Percentiles rank a stretch among this genome's conserved stretches.
Evolutionary conservation across 2,888 invertebrate species (phyloP).

Genomic region (Polymixis flavicincta): DNA sequence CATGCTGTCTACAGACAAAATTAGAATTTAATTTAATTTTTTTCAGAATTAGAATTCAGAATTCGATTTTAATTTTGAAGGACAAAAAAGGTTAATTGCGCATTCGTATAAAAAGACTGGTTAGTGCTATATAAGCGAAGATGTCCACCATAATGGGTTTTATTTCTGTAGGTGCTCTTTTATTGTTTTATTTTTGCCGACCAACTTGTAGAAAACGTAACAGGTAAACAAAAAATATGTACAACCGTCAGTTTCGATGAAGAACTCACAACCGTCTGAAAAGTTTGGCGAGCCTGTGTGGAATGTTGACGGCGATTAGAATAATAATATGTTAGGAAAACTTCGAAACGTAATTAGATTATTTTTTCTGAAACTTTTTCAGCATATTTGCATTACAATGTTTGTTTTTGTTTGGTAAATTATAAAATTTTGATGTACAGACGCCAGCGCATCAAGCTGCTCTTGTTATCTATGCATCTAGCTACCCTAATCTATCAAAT

Average conservation of each 20-base stretch:
- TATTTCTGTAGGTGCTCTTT: not conserved
- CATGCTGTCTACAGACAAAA: slow-evolving; percentile 16
- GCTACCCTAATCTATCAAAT: no score
- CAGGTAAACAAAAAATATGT: slow-evolving; percentile 22
- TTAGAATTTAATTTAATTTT: no score
- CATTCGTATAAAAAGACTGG: no score
- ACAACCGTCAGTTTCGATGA: slow-evolving; percentile 16
- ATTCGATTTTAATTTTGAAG: no score
- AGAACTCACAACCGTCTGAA: not conserved
- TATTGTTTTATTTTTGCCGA: not conserved
- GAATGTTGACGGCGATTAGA: slow-evolving; percentile 26
- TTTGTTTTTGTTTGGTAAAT: not conserved
- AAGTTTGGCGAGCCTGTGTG: slow-evolving; percentile 19
- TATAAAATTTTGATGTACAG: not conserved
- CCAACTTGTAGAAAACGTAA: not conserved
- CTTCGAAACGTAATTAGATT: slow-evolving; percentile 16
- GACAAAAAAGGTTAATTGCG: not conserved
- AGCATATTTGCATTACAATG: not conserved
- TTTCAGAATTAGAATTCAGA: slow-evolving; percentile 28
- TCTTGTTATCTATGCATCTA: no score
- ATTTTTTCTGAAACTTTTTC: not conserved
- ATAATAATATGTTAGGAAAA: slow-evolving; percentile 18
- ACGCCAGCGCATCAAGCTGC: no score
- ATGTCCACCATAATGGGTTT: not conserved
- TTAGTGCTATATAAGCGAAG: not conserved